Percentiles rank a stretch among this genome's conserved stretches.
These are phyloP conservation scores for Sepioteuthis lessoniana DNA, from an alignment of 2,888 invertebrate species.

Conservation along the genomic window DNA sequence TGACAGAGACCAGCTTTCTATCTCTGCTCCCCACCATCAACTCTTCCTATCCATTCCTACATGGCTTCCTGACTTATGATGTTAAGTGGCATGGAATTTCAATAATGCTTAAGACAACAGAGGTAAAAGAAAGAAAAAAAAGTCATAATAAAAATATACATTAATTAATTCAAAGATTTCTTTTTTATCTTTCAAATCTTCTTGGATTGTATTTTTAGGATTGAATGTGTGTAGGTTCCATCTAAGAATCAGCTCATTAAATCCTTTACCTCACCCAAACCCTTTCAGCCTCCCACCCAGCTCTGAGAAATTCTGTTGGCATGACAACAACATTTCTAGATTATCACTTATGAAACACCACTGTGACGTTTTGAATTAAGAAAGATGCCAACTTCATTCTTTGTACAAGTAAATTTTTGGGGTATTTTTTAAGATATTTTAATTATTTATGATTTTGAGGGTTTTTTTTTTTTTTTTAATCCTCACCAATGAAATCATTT, in stretches of 20 bases:
- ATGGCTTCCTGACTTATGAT: neutral
- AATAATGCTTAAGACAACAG: conserved; percentile 23
- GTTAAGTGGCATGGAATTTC: neutral
- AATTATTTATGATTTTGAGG: neutral
- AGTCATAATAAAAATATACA: neutral
- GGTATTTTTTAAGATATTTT: neutral
- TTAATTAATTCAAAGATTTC: conserved; percentile 33
- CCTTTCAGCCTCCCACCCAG: neutral
- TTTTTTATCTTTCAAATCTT: conserved; percentile 6
- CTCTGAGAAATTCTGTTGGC: neutral
- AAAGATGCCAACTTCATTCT: neutral
- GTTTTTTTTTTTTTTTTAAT: neutral
- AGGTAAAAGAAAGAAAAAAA: neutral
- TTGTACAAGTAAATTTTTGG: neutral
- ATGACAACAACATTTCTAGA: neutral
- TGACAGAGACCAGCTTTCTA: neutral
- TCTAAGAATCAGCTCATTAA: conserved; percentile 15
- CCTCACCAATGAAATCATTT: neutral
- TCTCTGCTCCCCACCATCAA: neutral
- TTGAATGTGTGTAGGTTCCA: conserved; percentile 14
- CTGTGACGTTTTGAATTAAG: conserved; percentile 20
- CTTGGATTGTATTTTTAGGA: conserved; percentile 16
- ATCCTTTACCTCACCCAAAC: neutral
- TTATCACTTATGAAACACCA: conserved; percentile 21
- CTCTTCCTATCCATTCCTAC: neutral